A percentile compares a stretch with the other conserved stretches of the same genome.
Conservation (phyloP, 2,797 vertebrate species). For the Heliangelus exortis region DNA sequence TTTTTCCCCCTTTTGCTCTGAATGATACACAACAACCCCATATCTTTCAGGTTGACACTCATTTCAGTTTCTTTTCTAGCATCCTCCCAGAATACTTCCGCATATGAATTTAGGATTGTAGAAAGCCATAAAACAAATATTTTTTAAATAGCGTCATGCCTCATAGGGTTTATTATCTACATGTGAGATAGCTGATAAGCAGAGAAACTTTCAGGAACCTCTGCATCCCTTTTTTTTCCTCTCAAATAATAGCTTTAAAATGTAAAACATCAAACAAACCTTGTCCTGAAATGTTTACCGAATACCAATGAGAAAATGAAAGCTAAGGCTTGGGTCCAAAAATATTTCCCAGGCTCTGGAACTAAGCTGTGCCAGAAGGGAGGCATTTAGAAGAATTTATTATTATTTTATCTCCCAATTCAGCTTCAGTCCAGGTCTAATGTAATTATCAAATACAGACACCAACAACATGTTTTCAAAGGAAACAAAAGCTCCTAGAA, state of each 20-base stretch:
- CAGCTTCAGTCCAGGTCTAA: constrained; percentile 39
- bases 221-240: background rate
- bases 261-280: constrained; percentile 1
- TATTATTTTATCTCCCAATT: constrained; percentile 52
- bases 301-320: constrained; percentile 58
- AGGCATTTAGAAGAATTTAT: constrained; percentile 35
- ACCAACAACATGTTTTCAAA: constrained; percentile 55
- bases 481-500: constrained; percentile 63
- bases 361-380: background rate
- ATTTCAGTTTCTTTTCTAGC: constrained; percentile 42
- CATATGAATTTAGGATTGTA: constrained; percentile 47
- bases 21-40: constrained; percentile 16
- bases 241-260: constrained; percentile 22
- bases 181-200: constrained; percentile 24
- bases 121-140: constrained; percentile 61
- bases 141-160: constrained; percentile 50
- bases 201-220: constrained; percentile 48
- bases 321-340: constrained; percentile 21
- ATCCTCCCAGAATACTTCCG: constrained; percentile 14
- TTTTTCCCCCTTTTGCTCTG: background rate
- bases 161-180: constrained; percentile 49
- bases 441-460: constrained; percentile 61
- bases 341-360: constrained; percentile 42
- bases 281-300: background rate
- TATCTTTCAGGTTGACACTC: constrained; percentile 50